Conservation (phyloP, 2,888 invertebrate species). For the Plebejus anna region DNA sequence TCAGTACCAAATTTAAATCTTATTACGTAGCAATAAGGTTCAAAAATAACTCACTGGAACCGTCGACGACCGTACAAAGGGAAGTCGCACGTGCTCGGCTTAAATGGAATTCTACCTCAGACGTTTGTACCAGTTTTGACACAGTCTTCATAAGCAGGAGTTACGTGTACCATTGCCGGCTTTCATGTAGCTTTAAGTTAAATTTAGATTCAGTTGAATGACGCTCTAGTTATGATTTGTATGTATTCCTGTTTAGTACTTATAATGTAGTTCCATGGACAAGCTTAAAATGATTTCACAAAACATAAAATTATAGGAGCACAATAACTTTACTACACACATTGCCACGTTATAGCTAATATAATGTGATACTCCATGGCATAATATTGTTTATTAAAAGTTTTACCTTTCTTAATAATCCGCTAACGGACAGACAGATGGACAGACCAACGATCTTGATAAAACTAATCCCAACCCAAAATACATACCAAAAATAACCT, state of each 20-base stretch:
- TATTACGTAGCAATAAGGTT: not conserved
- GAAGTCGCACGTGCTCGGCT: constrained; percentile 10
- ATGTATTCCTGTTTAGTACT: not conserved
- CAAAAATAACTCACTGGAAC: not conserved
- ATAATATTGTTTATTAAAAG: no score
- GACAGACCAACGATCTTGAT: no score
- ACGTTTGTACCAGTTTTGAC: constrained; percentile 27
- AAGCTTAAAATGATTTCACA: no score
- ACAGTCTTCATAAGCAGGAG: constrained; percentile 26
- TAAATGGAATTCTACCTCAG: constrained; percentile 32
- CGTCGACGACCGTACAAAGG: constrained; percentile 17
- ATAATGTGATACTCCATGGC: no score
- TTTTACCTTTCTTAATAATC: no score
- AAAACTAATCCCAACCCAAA: no score
- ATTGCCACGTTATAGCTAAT: no score
- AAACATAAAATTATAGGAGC: no score
- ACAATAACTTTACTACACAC: no score
- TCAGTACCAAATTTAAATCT: not conserved
- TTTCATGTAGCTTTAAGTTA: not conserved
- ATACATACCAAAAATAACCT: no score
- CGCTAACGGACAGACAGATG: no score
- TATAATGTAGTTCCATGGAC: not conserved
- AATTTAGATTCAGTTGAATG: constrained; percentile 1
- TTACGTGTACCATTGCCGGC: constrained; percentile 21
- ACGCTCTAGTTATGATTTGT: not conserved